Percentiles rank a stretch among this genome's conserved stretches.
phyloP scores from a whole-genome alignment of 2,797 vertebrate species.

The Monodelphis domestica region DNA sequence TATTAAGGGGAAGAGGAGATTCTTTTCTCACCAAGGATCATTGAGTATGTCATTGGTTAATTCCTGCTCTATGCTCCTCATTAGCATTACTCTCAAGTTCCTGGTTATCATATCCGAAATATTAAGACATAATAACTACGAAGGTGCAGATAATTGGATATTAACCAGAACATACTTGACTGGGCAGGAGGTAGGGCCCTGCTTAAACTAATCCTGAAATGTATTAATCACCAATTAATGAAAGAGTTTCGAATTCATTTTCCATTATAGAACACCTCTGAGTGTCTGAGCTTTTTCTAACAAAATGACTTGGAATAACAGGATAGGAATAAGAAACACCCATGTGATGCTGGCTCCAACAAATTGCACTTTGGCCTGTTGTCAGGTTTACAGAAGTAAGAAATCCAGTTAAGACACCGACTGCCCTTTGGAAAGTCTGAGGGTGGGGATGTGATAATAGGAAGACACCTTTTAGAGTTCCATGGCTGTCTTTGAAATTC shows the following conservation, averaged over 20 bases:
- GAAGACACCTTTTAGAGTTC: constrained; percentile 55
- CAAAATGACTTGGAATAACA: constrained; percentile 88
- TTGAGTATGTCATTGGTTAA: constrained; percentile 85
- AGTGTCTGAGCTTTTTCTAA: constrained; percentile 87
- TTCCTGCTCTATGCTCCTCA: constrained; percentile 86
- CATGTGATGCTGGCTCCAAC: constrained; percentile 73
- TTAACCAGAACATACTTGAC: constrained; percentile 93
- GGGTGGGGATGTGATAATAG: constrained; percentile 35
- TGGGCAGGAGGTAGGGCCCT: constrained; percentile 95
- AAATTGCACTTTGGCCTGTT: constrained; percentile 78
- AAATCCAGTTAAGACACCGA: constrained; percentile 64
- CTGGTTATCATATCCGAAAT: constrained; percentile 89
- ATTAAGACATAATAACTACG: constrained; percentile 95
- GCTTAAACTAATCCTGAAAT: constrained; percentile 97
- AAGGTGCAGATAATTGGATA: constrained; percentile 95
- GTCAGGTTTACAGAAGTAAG: constrained; percentile 66
- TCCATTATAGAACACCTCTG: constrained; percentile 87
- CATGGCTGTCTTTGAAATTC: constrained; percentile 39
- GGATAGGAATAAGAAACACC: constrained; percentile 79
- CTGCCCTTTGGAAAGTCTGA: constrained; percentile 54
- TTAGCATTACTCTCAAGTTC: constrained; percentile 88
- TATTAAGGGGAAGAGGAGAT: constrained; percentile 69
- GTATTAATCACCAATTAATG: constrained; percentile 99
- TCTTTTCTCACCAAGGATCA: constrained; percentile 83
- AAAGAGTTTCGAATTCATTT: constrained; percentile 88